These are phyloP conservation scores for Rhodophaea formosa DNA, from an alignment of 2,888 invertebrate genomes.

Conservation along the genomic window DNA sequence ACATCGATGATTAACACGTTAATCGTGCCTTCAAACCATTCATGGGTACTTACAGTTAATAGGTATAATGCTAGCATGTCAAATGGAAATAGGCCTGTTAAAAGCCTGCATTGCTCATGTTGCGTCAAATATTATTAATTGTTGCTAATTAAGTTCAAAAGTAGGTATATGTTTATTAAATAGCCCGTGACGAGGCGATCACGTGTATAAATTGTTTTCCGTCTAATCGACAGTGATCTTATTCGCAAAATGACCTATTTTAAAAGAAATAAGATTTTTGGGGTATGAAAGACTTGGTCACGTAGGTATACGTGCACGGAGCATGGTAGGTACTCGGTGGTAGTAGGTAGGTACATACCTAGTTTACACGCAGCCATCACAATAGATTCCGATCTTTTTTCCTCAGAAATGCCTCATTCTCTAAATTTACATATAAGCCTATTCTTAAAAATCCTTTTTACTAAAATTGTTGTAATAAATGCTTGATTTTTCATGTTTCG, in stretches of 20 bases:
- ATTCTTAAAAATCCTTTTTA: too few relatives aligned
- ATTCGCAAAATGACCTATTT: not conserved
- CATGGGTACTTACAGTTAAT: not conserved
- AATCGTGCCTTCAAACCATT: not conserved
- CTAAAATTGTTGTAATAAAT: too few relatives aligned
- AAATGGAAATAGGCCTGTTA: not conserved
- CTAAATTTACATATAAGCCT: too few relatives aligned
- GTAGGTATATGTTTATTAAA: constrained; percentile 10
- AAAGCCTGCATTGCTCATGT: not conserved
- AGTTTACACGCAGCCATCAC: too few relatives aligned
- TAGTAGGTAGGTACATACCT: too few relatives aligned
- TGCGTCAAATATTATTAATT: constrained; percentile 4
- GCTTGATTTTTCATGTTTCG: too few relatives aligned
- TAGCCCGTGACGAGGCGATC: not conserved
- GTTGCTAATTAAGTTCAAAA: constrained; percentile 6
- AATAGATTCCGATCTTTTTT: too few relatives aligned
- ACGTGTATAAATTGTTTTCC: not conserved
- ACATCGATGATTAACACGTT: not conserved
- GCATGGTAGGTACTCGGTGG: too few relatives aligned
- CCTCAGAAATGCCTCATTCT: too few relatives aligned
- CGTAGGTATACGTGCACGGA: too few relatives aligned
- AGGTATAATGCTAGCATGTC: not conserved
- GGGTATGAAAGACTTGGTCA: too few relatives aligned
- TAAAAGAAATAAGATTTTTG: too few relatives aligned
- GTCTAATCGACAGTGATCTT: not conserved